Evolutionary conservation across 2,797 vertebrate species (phyloP).

Genomic region (Coilia nasus): DNA sequence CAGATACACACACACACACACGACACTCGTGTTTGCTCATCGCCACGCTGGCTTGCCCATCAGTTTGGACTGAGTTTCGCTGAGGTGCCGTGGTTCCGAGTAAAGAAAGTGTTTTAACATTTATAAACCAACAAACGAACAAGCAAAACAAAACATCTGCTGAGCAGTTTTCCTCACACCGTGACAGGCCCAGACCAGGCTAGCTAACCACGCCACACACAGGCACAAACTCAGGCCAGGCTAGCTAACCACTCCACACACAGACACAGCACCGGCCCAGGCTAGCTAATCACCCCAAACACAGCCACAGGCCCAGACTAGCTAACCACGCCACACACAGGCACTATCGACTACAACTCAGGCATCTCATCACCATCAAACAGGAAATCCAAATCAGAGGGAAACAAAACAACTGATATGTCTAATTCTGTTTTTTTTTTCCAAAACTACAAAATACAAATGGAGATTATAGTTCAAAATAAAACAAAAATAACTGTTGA

Average conservation of each 20-base stretch:
- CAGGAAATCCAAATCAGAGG: constrained; percentile 34
- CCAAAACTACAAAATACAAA: constrained; percentile 48
- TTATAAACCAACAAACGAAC: background rate
- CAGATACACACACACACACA: background rate
- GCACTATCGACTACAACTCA: background rate
- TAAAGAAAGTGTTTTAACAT: constrained; percentile 58
- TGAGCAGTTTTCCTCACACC: background rate
- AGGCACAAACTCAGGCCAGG: background rate
- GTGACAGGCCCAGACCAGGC: too few species aligned
- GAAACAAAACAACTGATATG: constrained; percentile 49
- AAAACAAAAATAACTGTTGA: constrained; percentile 68
- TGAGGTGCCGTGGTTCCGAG: constrained; percentile 55
- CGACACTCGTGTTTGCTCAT: constrained; percentile 3
- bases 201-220: too few species aligned
- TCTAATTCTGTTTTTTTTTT: constrained; percentile 20
- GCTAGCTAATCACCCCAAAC: too few species aligned
- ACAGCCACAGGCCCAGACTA: too few species aligned
- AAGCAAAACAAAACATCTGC: constrained; percentile 23
- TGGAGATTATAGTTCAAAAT: constrained; percentile 44
- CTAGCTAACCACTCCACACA: background rate
- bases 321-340: too few species aligned
- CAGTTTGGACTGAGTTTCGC: background rate
- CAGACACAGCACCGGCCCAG: too few species aligned
- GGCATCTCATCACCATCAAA: background rate
- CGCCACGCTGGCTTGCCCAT: constrained; percentile 21